These are phyloP conservation scores for Fissipunctia ypsillon DNA, from an alignment of 2,888 invertebrate species.

Conservation along the genomic window DNA sequence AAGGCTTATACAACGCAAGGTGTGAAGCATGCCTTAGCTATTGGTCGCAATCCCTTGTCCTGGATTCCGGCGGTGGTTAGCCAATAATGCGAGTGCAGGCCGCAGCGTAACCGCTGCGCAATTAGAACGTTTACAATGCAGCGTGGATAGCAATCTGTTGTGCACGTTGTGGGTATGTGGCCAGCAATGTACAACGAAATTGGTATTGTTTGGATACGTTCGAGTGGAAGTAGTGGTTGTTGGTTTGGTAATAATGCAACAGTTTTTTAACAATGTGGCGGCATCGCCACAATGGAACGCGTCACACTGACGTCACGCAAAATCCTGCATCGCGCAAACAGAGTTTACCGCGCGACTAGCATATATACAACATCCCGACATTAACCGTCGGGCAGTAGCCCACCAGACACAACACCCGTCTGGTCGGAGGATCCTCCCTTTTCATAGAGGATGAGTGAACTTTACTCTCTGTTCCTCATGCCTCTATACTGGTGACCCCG, in stretches of 20 bases:
- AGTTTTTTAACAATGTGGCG: too few species aligned
- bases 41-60: constrained; percentile 19
- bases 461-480: too few species aligned
- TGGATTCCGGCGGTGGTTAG: constrained; percentile 44
- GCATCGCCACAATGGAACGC: too few species aligned
- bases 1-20: neutral
- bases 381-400: too few species aligned
- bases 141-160: constrained; percentile 34
- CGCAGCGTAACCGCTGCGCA: constrained; percentile 46
- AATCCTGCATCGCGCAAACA: too few species aligned
- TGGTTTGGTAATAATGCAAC: neutral
- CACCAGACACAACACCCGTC: too few species aligned
- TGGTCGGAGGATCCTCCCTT: too few species aligned
- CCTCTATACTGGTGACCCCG: too few species aligned
- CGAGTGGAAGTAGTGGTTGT: neutral
- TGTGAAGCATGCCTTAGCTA: neutral
- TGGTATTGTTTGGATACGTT: constrained; percentile 6
- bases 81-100: constrained; percentile 35
- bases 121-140: constrained; percentile 58
- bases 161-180: constrained; percentile 15
- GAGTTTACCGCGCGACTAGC: too few species aligned
- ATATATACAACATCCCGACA: too few species aligned
- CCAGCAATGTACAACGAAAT: constrained; percentile 38
- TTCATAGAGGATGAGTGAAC: too few species aligned
- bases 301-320: too few species aligned